Conservation (phyloP, 2,113 vertebrate genomes). For the Cisticola juncidis region DNA sequence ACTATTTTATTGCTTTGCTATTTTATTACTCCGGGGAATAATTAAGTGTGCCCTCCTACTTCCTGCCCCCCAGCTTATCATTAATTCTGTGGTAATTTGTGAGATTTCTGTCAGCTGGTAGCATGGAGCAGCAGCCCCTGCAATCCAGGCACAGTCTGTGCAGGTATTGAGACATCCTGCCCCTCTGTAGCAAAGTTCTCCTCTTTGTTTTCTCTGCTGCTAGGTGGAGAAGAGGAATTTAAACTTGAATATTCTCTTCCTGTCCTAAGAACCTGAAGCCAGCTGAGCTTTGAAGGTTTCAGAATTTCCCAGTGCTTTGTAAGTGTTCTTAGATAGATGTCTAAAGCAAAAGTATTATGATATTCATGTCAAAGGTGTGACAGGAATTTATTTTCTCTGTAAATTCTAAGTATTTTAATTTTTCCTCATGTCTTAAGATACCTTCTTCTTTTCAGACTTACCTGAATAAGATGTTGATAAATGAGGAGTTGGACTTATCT, state of each 20-base stretch:
- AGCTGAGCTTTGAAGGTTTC: neutral
- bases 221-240: neutral
- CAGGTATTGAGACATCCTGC: neutral
- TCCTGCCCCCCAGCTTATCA: neutral
- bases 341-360: neutral
- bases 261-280: neutral
- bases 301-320: neutral
- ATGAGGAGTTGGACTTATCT: neutral
- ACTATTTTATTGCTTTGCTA: neutral
- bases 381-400: neutral
- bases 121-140: neutral
- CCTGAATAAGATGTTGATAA: slow-evolving; percentile 13
- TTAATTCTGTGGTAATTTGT: neutral
- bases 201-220: neutral
- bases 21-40: neutral
- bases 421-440: neutral
- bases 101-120: neutral
- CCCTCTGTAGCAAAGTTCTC: accelerated
- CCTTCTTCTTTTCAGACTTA: neutral
- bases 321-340: neutral
- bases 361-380: neutral
- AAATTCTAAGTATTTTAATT: neutral
- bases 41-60: neutral
- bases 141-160: accelerated
- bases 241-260: neutral